These are phyloP conservation scores for Camponotus vicinus DNA, from an alignment of 1,140 invertebrate genomes.

Conservation along the genomic window DNA sequence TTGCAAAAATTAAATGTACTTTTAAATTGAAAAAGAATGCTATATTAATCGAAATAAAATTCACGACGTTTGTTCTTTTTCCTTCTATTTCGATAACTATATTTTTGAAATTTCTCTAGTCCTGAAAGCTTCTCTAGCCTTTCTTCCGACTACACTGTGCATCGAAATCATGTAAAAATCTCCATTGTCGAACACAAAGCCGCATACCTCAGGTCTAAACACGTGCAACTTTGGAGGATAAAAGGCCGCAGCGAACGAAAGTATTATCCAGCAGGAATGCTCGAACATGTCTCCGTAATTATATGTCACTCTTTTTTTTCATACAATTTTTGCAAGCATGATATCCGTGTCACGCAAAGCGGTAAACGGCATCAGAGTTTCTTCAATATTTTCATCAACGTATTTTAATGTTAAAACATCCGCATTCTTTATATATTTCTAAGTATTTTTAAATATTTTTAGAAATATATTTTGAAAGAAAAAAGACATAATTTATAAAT, in stretches of 20 bases:
- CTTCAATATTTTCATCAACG: not conserved
- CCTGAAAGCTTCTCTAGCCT: no score
- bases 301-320: constrained; percentile 14
- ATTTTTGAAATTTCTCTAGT: not conserved
- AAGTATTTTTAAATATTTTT: no score
- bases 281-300: constrained; percentile 27
- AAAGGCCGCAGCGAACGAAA: constrained; percentile 48
- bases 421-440: not conserved
- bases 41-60: not conserved
- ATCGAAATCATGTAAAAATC: constrained; percentile 20
- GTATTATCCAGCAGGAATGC: not conserved
- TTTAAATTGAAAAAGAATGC: not conserved
- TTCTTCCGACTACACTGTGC: not conserved
- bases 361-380: not conserved
- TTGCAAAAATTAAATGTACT: not conserved
- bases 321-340: not conserved
- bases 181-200: not conserved
- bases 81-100: not conserved
- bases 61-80: not conserved
- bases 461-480: no score
- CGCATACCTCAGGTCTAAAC: constrained; percentile 16
- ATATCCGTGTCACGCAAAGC: not conserved
- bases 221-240: not conserved
- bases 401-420: not conserved
- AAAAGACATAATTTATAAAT: no score